These are phyloP conservation scores for Calyptommatus sinebrachiatus DNA, from an alignment of 2,113 vertebrate species.

Conservation along the genomic window DNA sequence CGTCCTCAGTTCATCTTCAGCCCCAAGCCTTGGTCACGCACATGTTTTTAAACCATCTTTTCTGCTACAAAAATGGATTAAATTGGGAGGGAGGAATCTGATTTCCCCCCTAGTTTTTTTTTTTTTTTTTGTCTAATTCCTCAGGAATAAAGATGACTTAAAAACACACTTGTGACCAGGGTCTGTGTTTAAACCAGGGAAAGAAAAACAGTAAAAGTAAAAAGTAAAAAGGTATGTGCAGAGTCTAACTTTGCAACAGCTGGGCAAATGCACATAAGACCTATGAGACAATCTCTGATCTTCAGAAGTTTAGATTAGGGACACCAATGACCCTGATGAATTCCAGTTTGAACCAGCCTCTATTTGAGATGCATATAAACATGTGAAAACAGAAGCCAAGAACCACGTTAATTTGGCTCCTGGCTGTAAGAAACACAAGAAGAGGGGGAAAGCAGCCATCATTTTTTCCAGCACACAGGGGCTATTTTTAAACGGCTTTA, in stretches of 20 bases:
- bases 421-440: not conserved
- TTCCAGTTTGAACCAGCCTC: not conserved
- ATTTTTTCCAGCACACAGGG: constrained; percentile 43
- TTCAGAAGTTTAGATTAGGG: not conserved
- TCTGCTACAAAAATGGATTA: too few relatives aligned
- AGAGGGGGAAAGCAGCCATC: constrained; percentile 22
- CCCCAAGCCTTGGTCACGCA: too few relatives aligned
- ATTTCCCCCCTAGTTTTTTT: too few relatives aligned
- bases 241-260: not conserved
- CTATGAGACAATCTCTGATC: not conserved
- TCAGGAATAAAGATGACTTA: too few relatives aligned
- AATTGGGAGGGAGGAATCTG: too few relatives aligned
- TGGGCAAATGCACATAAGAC: not conserved
- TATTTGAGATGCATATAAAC: not conserved
- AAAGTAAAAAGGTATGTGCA: too few relatives aligned
- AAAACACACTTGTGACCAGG: too few relatives aligned
- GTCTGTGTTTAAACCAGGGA: too few relatives aligned
- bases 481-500: constrained; percentile 54
- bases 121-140: too few relatives aligned
- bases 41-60: too few relatives aligned
- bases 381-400: not conserved
- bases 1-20: too few relatives aligned
- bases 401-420: not conserved
- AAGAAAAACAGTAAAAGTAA: too few relatives aligned
- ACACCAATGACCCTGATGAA: not conserved